Evolutionary conservation across 2,888 invertebrate species (phyloP).

Genomic region (Netelia virgata): DNA sequence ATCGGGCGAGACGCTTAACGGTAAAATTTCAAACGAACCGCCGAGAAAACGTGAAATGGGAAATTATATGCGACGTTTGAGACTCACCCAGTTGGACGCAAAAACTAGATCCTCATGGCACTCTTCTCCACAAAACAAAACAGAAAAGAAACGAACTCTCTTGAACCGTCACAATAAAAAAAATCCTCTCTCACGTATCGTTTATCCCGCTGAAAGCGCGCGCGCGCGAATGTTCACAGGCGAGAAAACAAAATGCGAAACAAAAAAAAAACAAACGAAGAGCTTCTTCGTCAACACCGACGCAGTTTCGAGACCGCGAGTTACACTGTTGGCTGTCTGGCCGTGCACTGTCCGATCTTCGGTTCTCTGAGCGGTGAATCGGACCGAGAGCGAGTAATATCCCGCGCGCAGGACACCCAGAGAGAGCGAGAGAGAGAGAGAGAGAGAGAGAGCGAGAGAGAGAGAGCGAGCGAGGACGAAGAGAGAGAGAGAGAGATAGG

Average conservation of each 20-base stretch:
- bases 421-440: not conserved
- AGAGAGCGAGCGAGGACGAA: slow-evolving; percentile 20
- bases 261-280: not conserved
- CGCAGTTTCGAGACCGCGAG: slow-evolving; percentile 45
- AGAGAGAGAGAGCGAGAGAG: not conserved
- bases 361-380: slow-evolving; percentile 52
- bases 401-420: slow-evolving; percentile 44
- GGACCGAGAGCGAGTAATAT: slow-evolving; percentile 17
- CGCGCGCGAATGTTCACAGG: slow-evolving; percentile 46
- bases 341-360: slow-evolving; percentile 65
- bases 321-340: slow-evolving; percentile 61
- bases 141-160: slow-evolving; percentile 28
- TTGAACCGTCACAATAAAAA: slow-evolving; percentile 6
- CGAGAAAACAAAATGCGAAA: not conserved
- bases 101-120: slow-evolving; percentile 79
- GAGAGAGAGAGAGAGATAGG: slow-evolving; percentile 36
- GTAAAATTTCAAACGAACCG: not conserved
- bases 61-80: not conserved
- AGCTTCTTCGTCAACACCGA: not conserved
- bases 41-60: not conserved
- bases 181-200: slow-evolving; percentile 51
- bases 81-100: slow-evolving; percentile 73
- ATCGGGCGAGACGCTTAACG: too few relatives aligned
- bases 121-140: slow-evolving; percentile 71
- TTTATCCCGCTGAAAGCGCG: slow-evolving; percentile 28